These are phyloP conservation scores for Phaethon lepturus DNA, from an alignment of 2,113 vertebrate species.

Conservation along the genomic window DNA sequence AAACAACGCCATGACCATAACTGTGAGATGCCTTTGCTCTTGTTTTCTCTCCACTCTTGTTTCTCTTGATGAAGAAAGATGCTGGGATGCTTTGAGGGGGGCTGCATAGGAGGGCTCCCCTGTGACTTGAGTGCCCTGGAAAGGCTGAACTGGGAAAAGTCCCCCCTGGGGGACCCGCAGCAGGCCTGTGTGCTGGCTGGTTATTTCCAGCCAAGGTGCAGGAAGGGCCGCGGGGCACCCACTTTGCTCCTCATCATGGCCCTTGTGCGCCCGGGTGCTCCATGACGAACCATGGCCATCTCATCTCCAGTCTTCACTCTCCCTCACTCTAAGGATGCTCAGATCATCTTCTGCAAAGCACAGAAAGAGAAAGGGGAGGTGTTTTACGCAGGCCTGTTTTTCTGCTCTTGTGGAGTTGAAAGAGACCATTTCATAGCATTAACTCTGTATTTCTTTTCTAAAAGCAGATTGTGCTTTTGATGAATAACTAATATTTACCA, in stretches of 20 bases:
- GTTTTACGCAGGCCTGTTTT: not conserved
- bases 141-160: not conserved
- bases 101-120: not conserved
- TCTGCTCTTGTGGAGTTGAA: not conserved
- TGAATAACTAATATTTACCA: not conserved
- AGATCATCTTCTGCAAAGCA: not conserved
- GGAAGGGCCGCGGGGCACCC: not conserved
- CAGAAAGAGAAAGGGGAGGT: not conserved
- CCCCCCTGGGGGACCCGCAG: fast-evolving
- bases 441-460: not conserved
- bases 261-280: fast-evolving
- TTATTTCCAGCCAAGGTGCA: not conserved
- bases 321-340: not conserved
- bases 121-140: not conserved
- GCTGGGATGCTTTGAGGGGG: not conserved
- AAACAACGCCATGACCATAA: not conserved
- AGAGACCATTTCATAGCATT: not conserved
- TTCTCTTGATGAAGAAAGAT: not conserved
- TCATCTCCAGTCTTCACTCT: not conserved
- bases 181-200: not conserved
- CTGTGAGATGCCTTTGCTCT: not conserved
- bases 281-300: fast-evolving
- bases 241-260: not conserved
- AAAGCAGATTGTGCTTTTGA: not conserved
- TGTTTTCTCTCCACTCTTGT: not conserved